These are phyloP conservation scores for Acinonyx jubatus DNA, from an alignment of 2,113 vertebrate species.

Conservation along the genomic window DNA sequence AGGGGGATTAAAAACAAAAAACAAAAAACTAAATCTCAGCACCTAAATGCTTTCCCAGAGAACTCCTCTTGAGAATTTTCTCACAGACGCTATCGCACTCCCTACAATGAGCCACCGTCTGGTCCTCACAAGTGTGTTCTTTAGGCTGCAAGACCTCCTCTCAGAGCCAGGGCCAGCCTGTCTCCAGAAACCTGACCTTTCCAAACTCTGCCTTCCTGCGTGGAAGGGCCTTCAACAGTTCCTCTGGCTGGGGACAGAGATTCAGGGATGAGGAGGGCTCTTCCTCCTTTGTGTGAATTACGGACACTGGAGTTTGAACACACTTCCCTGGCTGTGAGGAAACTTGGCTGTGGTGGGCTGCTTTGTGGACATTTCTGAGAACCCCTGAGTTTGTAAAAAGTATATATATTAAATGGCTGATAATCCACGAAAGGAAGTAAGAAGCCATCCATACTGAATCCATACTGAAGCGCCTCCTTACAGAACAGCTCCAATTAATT, in stretches of 20 bases:
- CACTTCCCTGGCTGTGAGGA: background rate
- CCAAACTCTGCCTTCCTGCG: background rate
- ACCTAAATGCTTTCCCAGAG: background rate
- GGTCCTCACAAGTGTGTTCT: background rate
- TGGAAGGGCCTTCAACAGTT: background rate
- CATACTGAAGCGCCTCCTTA: background rate
- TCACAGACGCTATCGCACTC: background rate
- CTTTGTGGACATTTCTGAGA: background rate
- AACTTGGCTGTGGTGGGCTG: background rate
- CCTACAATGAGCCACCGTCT: background rate
- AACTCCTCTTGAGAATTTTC: background rate
- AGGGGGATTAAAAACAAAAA: background rate
- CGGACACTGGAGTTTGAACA: background rate
- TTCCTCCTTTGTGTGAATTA: background rate
- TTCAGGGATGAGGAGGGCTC: background rate
- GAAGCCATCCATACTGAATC: background rate
- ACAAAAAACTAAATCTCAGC: background rate
- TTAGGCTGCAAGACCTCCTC: background rate
- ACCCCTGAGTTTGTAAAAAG: background rate
- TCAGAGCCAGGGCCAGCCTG: background rate
- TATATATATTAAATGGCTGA: background rate
- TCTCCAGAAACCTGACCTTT: slow-evolving; percentile 20
- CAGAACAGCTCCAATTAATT: background rate
- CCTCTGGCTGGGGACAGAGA: background rate
- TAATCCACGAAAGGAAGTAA: background rate